Percentiles rank a stretch among this genome's conserved stretches.
Evolutionary conservation across 2,888 invertebrate genomes (phyloP).

Genomic region (Drosophila phalerata): DNA sequence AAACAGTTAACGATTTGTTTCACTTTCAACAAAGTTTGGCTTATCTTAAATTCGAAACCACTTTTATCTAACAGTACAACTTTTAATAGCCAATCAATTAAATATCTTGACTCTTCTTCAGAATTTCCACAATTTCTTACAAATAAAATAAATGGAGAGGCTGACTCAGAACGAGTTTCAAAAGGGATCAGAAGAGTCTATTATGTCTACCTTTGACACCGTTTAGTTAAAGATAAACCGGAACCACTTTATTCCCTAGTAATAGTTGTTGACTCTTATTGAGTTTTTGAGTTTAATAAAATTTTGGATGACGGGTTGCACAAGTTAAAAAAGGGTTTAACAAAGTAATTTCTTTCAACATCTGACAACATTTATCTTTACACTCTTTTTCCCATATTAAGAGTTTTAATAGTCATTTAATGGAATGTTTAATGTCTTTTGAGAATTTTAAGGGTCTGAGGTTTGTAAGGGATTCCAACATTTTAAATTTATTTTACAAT

Average conservation of each 20-base stretch:
- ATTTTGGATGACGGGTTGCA: not conserved
- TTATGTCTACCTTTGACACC: conserved; percentile 10
- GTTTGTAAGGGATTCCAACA: not conserved
- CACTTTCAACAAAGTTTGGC: conserved; percentile 5
- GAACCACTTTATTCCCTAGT: conserved; percentile 1
- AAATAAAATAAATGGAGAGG: not conserved
- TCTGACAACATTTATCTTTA: not conserved
- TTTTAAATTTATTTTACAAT: not conserved
- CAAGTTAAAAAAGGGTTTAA: not conserved
- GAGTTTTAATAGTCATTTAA: conserved; percentile 10
- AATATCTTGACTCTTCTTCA: not conserved
- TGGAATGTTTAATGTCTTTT: conserved; percentile 6
- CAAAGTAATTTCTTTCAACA: not conserved
- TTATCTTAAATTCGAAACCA: conserved; percentile 10
- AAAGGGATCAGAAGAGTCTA: not conserved
- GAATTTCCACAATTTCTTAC: not conserved
- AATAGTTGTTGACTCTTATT: conserved; percentile 3
- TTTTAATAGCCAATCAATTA: conserved; percentile 11
- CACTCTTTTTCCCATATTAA: not conserved
- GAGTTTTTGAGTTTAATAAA: not conserved
- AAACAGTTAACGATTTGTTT: conserved; percentile 13
- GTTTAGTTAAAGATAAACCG: conserved; percentile 5
- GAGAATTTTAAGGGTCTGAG: not conserved
- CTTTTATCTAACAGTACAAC: conserved; percentile 8
- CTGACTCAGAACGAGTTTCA: conserved; percentile 8